Conservation (phyloP, 2,113 vertebrate genomes). For the Rhea pennata region DNA sequence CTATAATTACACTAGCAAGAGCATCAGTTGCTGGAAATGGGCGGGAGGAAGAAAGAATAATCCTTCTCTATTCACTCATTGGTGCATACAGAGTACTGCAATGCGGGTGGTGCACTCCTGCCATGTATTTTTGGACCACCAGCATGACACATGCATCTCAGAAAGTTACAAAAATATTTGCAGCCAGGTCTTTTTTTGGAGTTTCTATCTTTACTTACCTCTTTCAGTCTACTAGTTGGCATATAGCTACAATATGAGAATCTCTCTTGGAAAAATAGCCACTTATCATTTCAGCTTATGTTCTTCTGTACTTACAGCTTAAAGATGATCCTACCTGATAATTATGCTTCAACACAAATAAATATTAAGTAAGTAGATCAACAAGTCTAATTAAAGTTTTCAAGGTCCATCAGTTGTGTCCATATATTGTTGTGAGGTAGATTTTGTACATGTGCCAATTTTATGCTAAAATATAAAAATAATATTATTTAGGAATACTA, state of each 20-base stretch:
- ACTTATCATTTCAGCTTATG: not conserved
- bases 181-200: slow-evolving; percentile 4
- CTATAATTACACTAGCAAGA: not conserved
- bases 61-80: not conserved
- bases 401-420: not conserved
- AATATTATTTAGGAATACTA: not conserved
- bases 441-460: not conserved
- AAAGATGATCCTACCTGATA: not conserved
- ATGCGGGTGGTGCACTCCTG: slow-evolving; percentile 3
- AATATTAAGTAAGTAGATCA: not conserved
- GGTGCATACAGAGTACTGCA: not conserved
- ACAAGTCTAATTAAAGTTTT: not conserved
- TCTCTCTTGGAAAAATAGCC: not conserved
- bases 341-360: not conserved
- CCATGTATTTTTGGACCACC: slow-evolving; percentile 22
- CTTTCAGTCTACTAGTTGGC: not conserved
- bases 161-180: slow-evolving; percentile 36
- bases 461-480: not conserved
- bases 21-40: not conserved
- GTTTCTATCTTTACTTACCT: not conserved
- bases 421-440: not conserved
- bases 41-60: not conserved
- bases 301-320: not conserved
- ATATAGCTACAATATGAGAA: not conserved
- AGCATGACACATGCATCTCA: not conserved